Percentiles rank a stretch among this genome's conserved stretches.
Conservation (phyloP, 2,888 invertebrate species). For the Clivina fossor region DNA sequence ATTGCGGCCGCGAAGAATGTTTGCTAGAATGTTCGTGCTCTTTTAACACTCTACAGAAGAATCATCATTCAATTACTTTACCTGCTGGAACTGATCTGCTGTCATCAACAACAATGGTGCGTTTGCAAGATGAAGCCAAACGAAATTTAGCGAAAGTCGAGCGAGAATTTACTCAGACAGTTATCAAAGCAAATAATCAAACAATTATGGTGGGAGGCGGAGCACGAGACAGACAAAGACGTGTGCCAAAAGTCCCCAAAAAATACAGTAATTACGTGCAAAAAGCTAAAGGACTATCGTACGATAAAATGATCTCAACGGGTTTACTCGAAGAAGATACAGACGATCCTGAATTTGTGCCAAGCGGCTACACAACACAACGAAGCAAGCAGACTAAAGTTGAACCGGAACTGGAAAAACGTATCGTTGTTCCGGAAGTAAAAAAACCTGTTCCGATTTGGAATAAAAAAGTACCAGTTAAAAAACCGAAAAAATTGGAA, state of each 20-base stretch:
- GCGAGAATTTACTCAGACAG: slow-evolving; percentile 71
- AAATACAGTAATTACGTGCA: slow-evolving; percentile 62
- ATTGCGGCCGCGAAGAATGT: slow-evolving; percentile 64
- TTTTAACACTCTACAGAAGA: slow-evolving; percentile 40
- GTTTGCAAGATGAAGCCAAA: slow-evolving; percentile 57
- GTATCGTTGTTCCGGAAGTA: slow-evolving; percentile 20
- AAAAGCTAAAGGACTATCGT: slow-evolving; percentile 18
- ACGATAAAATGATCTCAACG: slow-evolving; percentile 18
- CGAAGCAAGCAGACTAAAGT: slow-evolving; percentile 14
- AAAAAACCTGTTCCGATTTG: slow-evolving; percentile 39
- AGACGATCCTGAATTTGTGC: slow-evolving; percentile 38
- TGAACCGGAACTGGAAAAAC: slow-evolving; percentile 3
- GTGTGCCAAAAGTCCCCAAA: slow-evolving; percentile 63
- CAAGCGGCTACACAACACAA: slow-evolving; percentile 3
- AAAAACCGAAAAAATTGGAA: slow-evolving; percentile 3
- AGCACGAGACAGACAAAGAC: slow-evolving; percentile 55
- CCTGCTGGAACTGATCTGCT: slow-evolving; percentile 47
- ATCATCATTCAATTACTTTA: slow-evolving; percentile 43
- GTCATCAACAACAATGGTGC: slow-evolving; percentile 47
- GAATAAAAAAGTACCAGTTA: slow-evolving; percentile 21
- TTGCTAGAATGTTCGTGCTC: slow-evolving; percentile 62
- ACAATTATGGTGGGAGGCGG: slow-evolving; percentile 64
- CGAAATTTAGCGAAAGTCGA: slow-evolving; percentile 66
- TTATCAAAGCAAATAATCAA: slow-evolving; percentile 66
- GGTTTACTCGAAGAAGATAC: slow-evolving; percentile 39